Evolutionary conservation across 2,797 vertebrate species (phyloP), one percentile per base, ranked within the genome.

Genomic region (Spea hammondii): DNA sequence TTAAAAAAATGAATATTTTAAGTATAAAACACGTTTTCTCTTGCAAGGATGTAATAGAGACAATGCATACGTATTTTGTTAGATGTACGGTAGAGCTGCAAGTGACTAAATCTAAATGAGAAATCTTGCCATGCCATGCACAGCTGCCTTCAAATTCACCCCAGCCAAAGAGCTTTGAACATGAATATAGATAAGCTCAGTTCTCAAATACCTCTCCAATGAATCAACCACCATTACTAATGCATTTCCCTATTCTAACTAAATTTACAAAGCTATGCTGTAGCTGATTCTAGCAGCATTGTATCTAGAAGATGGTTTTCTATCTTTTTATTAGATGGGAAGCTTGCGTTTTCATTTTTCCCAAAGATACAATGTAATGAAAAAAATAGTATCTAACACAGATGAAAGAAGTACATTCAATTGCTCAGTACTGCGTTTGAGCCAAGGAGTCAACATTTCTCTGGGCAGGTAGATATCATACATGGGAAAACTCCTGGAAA

Each of bases 161-260:
- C 51, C 53, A 73, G 48, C n/a, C 6, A 6, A 53, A 72, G 46
- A 59, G 17, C 66, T 69, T 3, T 12, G 46, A 79, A 73, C 51
- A 47, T 46, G 14, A 17, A 55, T 45, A 72, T 59, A 47, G 59
- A 70, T 49, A 67, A 46, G 45, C 45, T 67, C 10, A 13, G 12
- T 9, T n/a, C 65, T 71, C 13, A n/a, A 49, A 59, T 9, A 7
- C 49, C 54, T 67, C 69, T 54, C 12, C 8, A 45, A 44, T 73
- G 44, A 9, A 13, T 70, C 13, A 12, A 8, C 55, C 51, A 54
- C 55, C 48, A 67, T 73, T 79, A 79, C n/a, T 50, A 59, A 79
- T 73, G 65, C 64, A 50, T 68, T 72, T 78, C 46, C 66, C 46
- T n/a, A 79, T 79, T 73, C 53, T 51, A 13, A 60, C 50, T 68